Evolutionary conservation across 1,140 invertebrate genomes (phyloP).

Genomic region (Trichogramma pretiosum): DNA sequence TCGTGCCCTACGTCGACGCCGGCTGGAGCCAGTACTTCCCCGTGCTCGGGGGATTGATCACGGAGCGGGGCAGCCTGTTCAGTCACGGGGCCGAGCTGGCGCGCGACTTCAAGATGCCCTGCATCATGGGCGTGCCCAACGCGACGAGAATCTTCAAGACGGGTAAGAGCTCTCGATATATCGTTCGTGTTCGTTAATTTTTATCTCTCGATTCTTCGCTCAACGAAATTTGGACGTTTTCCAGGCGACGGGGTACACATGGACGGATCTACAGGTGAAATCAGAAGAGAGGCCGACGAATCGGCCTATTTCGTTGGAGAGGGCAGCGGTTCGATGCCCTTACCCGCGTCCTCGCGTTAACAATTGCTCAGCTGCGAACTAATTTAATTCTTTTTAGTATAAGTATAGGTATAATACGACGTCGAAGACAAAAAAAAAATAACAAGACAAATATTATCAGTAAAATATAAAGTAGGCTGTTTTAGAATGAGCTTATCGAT

Average conservation of each 20-base stretch:
- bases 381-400: too few species aligned
- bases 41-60: conserved; percentile 68
- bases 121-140: conserved; percentile 62
- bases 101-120: conserved; percentile 76
- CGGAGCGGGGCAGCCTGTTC: conserved; percentile 76
- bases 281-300: too few species aligned
- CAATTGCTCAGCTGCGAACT: too few species aligned
- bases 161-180: conserved; percentile 43
- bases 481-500: too few species aligned
- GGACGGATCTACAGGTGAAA: background rate
- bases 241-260: background rate
- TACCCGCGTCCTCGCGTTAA: too few species aligned
- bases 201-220: background rate
- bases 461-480: too few species aligned
- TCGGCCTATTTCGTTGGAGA: background rate
- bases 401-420: too few species aligned
- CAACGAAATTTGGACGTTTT: background rate
- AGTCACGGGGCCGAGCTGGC: conserved; percentile 86
- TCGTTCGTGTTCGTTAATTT: too few species aligned
- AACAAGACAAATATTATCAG: too few species aligned
- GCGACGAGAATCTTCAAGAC: conserved; percentile 62
- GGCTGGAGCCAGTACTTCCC: conserved; percentile 87
- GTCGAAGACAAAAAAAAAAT: too few species aligned
- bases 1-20: conserved; percentile 72
- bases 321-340: too few species aligned